Conservation (phyloP, 2,113 vertebrate species). For the Mirza zaza region DNA sequence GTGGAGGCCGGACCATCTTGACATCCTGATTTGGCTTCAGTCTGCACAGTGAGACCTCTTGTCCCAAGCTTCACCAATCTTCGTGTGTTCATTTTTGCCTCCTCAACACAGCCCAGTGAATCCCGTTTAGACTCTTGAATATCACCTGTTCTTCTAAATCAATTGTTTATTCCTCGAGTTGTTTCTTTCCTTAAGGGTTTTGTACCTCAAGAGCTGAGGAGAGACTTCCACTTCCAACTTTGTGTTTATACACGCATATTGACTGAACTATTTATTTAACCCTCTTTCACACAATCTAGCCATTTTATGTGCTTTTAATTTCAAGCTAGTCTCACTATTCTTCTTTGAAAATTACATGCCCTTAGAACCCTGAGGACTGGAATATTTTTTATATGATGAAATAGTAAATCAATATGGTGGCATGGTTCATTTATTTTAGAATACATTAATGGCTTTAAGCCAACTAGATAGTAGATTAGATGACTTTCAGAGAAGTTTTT, state of each 20-base stretch:
- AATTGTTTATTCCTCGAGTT: not conserved
- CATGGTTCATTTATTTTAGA: constrained; percentile 62
- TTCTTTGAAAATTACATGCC: constrained; percentile 57
- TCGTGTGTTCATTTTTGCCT: not conserved
- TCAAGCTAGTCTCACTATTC: constrained; percentile 50
- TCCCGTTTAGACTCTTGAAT: not conserved
- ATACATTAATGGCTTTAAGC: constrained; percentile 51
- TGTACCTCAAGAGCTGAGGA: not conserved
- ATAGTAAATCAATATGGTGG: constrained; percentile 67
- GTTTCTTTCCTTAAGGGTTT: not conserved
- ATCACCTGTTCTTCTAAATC: not conserved
- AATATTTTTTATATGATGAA: constrained; percentile 59
- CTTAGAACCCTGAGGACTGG: not conserved
- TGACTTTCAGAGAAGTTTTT: constrained; percentile 44
- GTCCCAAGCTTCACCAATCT: not conserved
- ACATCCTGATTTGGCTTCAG: not conserved
- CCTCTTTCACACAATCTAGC: constrained; percentile 27
- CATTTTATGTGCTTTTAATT: constrained; percentile 56
- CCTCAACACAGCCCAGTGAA: not conserved
- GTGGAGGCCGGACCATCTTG: not conserved
- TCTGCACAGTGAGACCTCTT: not conserved
- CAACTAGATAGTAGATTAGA: constrained; percentile 39
- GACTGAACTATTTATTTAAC: constrained; percentile 22
- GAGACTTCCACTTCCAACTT: not conserved
- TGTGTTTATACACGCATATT: not conserved